These are phyloP conservation scores for Chydorus sphaericus DNA, from an alignment of 2,888 invertebrate species.

Conservation along the genomic window DNA sequence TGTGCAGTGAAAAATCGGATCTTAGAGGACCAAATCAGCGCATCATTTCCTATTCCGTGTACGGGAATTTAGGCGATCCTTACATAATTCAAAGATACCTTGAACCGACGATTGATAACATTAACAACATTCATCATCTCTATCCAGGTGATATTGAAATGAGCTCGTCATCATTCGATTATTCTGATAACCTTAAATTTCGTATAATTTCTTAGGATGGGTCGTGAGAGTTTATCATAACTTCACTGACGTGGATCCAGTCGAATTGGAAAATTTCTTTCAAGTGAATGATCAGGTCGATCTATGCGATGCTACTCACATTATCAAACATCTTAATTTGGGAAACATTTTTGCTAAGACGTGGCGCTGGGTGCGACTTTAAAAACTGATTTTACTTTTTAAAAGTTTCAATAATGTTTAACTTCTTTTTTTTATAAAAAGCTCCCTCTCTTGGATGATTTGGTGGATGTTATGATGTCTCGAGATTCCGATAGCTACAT, in stretches of 20 bases:
- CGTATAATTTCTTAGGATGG: too few species aligned
- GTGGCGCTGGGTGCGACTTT: not conserved
- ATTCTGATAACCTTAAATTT: not conserved
- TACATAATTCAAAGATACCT: not conserved
- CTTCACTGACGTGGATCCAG: too few species aligned
- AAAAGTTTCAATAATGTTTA: not conserved
- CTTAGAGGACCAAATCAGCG: not conserved
- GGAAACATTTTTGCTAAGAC: not conserved
- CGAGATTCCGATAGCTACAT: not conserved
- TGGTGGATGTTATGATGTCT: not conserved
- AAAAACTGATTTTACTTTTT: too few species aligned
- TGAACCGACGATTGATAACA: not conserved
- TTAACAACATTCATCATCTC: not conserved
- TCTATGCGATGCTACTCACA: not conserved
- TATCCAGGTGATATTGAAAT: not conserved
- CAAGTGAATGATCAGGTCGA: not conserved
- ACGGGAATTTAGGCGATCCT: not conserved
- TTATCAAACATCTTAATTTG: not conserved
- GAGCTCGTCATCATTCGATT: not conserved
- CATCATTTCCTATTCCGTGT: not conserved
- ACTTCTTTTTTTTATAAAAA: too few species aligned
- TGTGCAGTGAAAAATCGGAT: not conserved
- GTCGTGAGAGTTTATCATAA: slow-evolving; percentile 1
- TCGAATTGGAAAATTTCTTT: not conserved
- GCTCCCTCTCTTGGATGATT: not conserved